These are phyloP conservation scores for Dyspetes luteomarginatus DNA, from an alignment of 2,888 invertebrate species.

Conservation along the genomic window DNA sequence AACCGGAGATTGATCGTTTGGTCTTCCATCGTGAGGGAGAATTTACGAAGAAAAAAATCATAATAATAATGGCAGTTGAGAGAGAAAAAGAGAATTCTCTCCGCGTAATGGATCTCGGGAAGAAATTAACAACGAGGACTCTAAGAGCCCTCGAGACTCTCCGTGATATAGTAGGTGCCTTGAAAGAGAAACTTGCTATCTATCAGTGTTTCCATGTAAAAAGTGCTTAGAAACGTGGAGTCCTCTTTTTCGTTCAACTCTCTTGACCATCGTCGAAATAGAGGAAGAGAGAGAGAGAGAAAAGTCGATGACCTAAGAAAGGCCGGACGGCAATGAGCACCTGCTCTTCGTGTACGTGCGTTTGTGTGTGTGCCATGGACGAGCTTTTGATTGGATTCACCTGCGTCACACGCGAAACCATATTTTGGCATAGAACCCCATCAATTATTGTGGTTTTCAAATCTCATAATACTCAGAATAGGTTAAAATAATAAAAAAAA, in stretches of 20 bases:
- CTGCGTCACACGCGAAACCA: constrained; percentile 69
- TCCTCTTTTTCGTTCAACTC: constrained; percentile 17
- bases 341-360: constrained; percentile 63
- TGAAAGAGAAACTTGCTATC: constrained; percentile 23
- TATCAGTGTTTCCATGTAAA: constrained; percentile 39
- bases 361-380: constrained; percentile 52
- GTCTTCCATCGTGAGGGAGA: constrained; percentile 12
- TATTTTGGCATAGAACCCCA: constrained; percentile 30
- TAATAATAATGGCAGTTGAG: background rate
- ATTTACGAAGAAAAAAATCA: constrained; percentile 18
- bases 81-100: constrained; percentile 14
- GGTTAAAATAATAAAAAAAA: background rate
- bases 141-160: constrained; percentile 13
- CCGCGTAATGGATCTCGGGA: constrained; percentile 57
- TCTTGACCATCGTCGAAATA: constrained; percentile 31
- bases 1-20: constrained; percentile 59
- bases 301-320: constrained; percentile 53
- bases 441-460: constrained; percentile 46
- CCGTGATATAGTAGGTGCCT: constrained; percentile 1
- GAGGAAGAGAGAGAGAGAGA: constrained; percentile 26
- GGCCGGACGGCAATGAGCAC: constrained; percentile 63
- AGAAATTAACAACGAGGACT: constrained; percentile 58
- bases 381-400: constrained; percentile 75
- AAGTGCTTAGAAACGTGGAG: constrained; percentile 36
- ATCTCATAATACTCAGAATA: constrained; percentile 30